Base-by-base conservation (phyloP, 1,140 invertebrate genomes). In the Magallana ariakensis region DNA sequence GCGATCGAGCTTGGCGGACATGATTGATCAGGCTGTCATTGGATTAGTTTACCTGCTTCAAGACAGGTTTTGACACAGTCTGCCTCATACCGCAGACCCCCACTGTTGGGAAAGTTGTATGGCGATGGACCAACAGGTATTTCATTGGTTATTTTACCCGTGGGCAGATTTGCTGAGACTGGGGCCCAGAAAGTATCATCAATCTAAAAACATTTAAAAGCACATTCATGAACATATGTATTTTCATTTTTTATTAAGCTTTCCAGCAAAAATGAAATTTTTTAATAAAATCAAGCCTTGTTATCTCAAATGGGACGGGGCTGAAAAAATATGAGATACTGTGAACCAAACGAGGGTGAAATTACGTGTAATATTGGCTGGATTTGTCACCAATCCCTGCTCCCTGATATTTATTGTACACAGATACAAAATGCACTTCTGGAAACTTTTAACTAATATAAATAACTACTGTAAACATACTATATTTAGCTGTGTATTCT, bases 31-130 rank as follows among this genome's bases (percentile, higher is more conserved):
- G 33, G 33, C 33, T 1, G 10, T 84, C 8, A 60, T 57, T 84
- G n/a, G 22, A 16, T n/a, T 70, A 26, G 0, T 60, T 7, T 87
- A 90, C 89, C 89, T 83, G 57, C 60, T 56, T 84, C 33, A 13
- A 90, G 86, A 57, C 85, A 87, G 60, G 56, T 82, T 22, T 80
- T 80, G 3, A 85, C 83, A 19, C 55, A 81, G 11, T 88, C 89
- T 19, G 89, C 89, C 82, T 90, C 83, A 15, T 87, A 90, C 10
- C 60, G 56, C 58, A 90, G 57, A 9, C 89, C 89, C 33, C 87
- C 87, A 80, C 87, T 87, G 66, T 88, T 90, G 26, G 22, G 0
- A 46, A 85, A 90, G 62, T 85, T 88, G 54, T 85, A 90, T 6
- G 85, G 85, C 8, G 66, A 80, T 22, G 83, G 83, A n/a, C 85